phyloP scores from a whole-genome alignment of 2,797 vertebrate genomes.

The Scarus forsteni region DNA sequence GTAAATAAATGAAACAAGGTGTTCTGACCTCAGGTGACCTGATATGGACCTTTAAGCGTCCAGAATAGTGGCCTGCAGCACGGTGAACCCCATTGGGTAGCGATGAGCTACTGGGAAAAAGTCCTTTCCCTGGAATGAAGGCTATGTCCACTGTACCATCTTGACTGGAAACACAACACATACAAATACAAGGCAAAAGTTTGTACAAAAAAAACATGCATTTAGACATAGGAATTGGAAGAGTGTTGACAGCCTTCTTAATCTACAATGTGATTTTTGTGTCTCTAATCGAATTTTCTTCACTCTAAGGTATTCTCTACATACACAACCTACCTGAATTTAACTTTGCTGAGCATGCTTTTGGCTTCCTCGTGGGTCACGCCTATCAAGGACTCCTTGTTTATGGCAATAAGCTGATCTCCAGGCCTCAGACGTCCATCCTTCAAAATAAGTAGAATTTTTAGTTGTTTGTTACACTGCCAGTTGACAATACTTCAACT shows the following conservation, averaged over 20 bases:
- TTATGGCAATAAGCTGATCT: conserved; percentile 92
- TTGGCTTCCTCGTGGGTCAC: conserved; percentile 92
- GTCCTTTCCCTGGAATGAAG: conserved; percentile 90
- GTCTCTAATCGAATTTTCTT: neutral
- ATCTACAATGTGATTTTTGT: neutral
- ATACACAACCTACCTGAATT: conserved; percentile 81
- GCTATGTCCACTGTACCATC: conserved; percentile 89
- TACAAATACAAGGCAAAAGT: conserved; percentile 4
- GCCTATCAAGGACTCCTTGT: conserved; percentile 92
- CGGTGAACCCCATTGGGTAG: conserved; percentile 83
- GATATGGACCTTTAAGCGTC: conserved; percentile 88
- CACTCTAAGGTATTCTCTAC: neutral
- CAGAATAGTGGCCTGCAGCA: conserved; percentile 81
- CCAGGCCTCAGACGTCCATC: conserved; percentile 91
- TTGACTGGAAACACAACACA: conserved; percentile 74
- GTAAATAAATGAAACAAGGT: neutral
- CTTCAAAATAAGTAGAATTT: conserved; percentile 67
- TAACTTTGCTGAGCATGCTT: conserved; percentile 87
- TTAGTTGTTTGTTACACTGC: neutral
- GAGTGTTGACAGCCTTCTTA: neutral
- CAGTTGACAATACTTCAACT: too few species aligned
- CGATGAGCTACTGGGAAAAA: conserved; percentile 80
- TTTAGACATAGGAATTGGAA: neutral
- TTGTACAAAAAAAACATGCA: neutral
- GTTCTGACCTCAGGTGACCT: conserved; percentile 88